Evolutionary conservation across 1,140 invertebrate species (phyloP), one percentile per base, ranked within the genome.

Genomic region (Camponotus vicinus): DNA sequence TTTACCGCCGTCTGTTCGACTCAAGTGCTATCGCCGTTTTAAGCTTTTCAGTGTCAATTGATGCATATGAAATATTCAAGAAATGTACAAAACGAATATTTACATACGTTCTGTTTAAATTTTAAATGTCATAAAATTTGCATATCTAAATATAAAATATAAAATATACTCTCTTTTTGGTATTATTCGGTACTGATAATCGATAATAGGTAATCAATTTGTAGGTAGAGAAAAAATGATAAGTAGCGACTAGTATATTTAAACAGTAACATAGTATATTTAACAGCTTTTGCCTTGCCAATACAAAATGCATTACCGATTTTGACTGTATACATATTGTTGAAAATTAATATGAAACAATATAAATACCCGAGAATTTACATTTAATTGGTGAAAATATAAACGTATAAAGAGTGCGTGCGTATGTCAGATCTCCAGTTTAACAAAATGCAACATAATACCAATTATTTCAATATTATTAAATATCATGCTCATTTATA

Each of bases 391-490:
- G 79, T 75, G 79, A 83, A 83, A 83, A 83, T 83, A 83, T 75
- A 83, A 83, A 83, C 69, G 40, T 83, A 83, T 83, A 83, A 83
- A 83, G 79, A 83, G 79, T 83, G 70, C 79, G 79, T 75, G 79
- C 79, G 55, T 75, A 83, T 83, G 79, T 83, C 79, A 83, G 79
- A 83, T 83, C 57, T 83, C 57, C 79, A 83, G 79, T 83, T 83
- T 83, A 83, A 83, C 69, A 83, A 83, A 83, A 57, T 83, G 79
- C 79, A 83, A 83, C 79, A 75, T 73, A 83, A 83, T 83, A 83
- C 79, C 79, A 83, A 83, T 83, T 83, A 83, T 83, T 83, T 73
- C 79, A 75, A 75, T 83, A 83, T 83, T 83, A 83, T 83, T 83
- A 75, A 83, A 83, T 83, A 83, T 83, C 69, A 83, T 83, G 67